Conservation (phyloP, 1,140 invertebrate species). For the Nasonia giraulti region DNA sequence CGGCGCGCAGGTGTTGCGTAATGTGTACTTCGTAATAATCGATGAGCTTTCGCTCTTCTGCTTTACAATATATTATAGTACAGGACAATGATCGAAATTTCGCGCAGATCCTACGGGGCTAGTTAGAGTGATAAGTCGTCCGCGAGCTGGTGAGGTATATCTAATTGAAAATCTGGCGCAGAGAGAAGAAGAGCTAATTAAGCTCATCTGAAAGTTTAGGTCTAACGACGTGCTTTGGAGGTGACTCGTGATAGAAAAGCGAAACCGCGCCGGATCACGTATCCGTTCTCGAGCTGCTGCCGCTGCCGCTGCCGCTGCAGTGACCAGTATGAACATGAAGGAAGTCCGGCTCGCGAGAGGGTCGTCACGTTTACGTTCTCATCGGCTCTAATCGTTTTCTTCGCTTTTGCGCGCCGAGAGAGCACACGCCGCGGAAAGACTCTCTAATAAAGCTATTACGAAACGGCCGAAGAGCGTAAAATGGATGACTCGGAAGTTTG, state of each 20-base stretch:
- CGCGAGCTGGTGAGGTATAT: neutral
- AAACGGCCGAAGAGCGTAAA: neutral
- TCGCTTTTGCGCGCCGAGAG: neutral
- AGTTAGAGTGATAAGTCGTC: neutral
- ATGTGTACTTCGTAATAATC: no score
- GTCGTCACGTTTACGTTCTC: slow-evolving; percentile 36
- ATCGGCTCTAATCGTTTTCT: slow-evolving; percentile 17
- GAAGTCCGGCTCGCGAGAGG: slow-evolving; percentile 34
- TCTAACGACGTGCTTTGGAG: slow-evolving; percentile 22
- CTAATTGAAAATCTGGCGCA: slow-evolving; percentile 18
- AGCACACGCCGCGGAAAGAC: neutral
- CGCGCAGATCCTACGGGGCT: neutral
- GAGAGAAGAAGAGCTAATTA: slow-evolving; percentile 7
- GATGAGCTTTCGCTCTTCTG: no score
- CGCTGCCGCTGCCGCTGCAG: neutral
- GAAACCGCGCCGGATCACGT: slow-evolving; percentile 20
- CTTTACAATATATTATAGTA: no score
- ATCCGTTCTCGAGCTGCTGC: slow-evolving; percentile 12
- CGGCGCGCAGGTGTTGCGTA: neutral
- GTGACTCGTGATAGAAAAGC: slow-evolving; percentile 26
- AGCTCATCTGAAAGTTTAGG: slow-evolving; percentile 34
- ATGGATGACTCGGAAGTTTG: neutral
- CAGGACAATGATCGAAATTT: neutral
- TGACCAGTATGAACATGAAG: slow-evolving; percentile 19
- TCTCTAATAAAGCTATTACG: slow-evolving; percentile 24